Evolutionary conservation across 2,888 invertebrate genomes (phyloP).

Genomic region (Chydorus sphaericus): DNA sequence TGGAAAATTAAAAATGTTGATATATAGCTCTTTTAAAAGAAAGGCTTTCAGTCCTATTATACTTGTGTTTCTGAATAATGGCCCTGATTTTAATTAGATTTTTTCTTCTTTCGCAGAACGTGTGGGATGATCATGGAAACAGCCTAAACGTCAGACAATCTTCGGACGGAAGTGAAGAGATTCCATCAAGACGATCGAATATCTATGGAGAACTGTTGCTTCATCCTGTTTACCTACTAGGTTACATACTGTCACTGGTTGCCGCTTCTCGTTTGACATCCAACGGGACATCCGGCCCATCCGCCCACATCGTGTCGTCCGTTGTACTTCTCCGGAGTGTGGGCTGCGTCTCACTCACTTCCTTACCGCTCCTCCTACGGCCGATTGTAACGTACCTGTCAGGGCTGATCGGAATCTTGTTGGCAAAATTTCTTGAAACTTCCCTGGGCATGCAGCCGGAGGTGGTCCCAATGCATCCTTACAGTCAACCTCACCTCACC

Average conservation of each 20-base stretch:
- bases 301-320: constrained; percentile 21
- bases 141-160: too few relatives aligned
- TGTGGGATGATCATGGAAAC: too few relatives aligned
- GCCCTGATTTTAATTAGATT: too few relatives aligned
- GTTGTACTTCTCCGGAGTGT: constrained; percentile 24
- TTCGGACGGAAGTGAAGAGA: too few relatives aligned
- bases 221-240: constrained; percentile 3
- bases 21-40: too few relatives aligned
- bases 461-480: not conserved
- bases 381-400: constrained; percentile 28
- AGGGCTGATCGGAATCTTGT: constrained; percentile 26
- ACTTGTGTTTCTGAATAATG: too few relatives aligned
- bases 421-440: constrained; percentile 22
- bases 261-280: not conserved
- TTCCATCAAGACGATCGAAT: too few relatives aligned
- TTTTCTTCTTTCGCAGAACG: too few relatives aligned
- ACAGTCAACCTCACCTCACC: not conserved
- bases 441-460: not conserved
- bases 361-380: constrained; percentile 23
- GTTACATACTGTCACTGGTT: not conserved
- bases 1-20: too few relatives aligned
- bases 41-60: too few relatives aligned
- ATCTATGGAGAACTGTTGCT: too few relatives aligned
- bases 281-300: not conserved
- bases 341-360: constrained; percentile 26